phyloP scores from a whole-genome alignment of 2,113 vertebrate genomes.

The Clarias batrachus region DNA sequence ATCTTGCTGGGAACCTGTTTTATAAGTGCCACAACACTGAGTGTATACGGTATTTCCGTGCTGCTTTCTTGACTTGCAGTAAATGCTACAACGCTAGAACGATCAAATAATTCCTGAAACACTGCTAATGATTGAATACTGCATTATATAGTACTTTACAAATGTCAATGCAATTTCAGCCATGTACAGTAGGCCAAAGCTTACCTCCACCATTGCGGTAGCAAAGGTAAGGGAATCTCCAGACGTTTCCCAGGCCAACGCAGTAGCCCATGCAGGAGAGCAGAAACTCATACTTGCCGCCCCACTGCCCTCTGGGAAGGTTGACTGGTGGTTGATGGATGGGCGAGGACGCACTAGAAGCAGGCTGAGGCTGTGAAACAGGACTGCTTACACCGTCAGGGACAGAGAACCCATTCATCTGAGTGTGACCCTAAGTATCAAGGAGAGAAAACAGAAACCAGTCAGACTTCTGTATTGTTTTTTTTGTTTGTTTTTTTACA shows the following conservation, averaged over 20 bases:
- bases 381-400: conserved; percentile 49
- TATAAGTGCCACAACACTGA: background rate
- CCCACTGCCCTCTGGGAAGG: conserved; percentile 73
- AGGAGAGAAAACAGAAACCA: conserved; percentile 2
- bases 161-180: background rate
- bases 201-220: conserved; percentile 84
- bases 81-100: background rate
- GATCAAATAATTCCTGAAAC: background rate
- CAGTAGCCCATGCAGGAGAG: conserved; percentile 82
- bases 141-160: background rate
- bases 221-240: conserved; percentile 81
- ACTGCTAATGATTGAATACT: background rate
- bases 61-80: background rate
- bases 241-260: conserved; percentile 80
- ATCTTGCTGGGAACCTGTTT: background rate
- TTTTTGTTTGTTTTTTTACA: background rate
- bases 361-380: conserved; percentile 43
- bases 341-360: conserved; percentile 23
- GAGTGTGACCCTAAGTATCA: conserved; percentile 56
- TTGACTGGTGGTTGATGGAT: background rate
- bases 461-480: background rate
- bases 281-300: conserved; percentile 77
- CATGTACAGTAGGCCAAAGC: conserved; percentile 30
- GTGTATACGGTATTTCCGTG: background rate
- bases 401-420: conserved; percentile 56